Evolutionary conservation across 2,888 invertebrate genomes (phyloP).

Genomic region (Volucella inflata): DNA sequence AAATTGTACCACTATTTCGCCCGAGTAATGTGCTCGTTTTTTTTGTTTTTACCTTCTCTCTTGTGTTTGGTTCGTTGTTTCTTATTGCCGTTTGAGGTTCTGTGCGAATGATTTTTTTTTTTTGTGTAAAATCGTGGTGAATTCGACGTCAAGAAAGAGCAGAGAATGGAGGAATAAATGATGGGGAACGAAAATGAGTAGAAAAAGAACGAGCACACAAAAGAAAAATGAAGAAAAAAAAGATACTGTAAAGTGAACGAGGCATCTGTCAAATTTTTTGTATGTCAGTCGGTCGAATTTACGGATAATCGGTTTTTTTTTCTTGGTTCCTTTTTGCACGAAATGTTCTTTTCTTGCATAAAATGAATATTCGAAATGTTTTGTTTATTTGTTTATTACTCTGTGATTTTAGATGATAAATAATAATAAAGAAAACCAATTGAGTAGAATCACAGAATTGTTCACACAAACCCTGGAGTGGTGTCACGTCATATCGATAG

Average conservation of each 20-base stretch:
- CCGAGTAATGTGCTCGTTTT: neutral
- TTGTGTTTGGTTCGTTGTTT: neutral
- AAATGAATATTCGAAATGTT: slow-evolving; percentile 25
- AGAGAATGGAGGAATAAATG: slow-evolving; percentile 33
- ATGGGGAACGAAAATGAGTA: slow-evolving; percentile 34
- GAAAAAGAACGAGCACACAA: neutral
- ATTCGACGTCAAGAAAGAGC: slow-evolving; percentile 31
- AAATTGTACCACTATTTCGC: slow-evolving; percentile 36
- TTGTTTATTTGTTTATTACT: slow-evolving; percentile 36
- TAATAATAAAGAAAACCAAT: slow-evolving; percentile 1
- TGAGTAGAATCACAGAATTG: slow-evolving; percentile 6
- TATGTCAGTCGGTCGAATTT: slow-evolving; percentile 75
- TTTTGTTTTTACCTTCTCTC: slow-evolving; percentile 1
- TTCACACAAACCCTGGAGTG: slow-evolving; percentile 27
- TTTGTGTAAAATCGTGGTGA: slow-evolving; percentile 15
- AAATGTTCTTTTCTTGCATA: slow-evolving; percentile 49
- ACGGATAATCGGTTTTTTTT: slow-evolving; percentile 69
- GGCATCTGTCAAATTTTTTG: slow-evolving; percentile 72
- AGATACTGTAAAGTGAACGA: slow-evolving; percentile 54
- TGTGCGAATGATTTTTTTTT: neutral
- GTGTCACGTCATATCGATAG: slow-evolving; percentile 60
- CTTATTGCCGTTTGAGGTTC: neutral
- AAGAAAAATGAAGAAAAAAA: slow-evolving; percentile 3
- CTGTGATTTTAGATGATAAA: slow-evolving; percentile 31
- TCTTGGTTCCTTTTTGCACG: slow-evolving; percentile 39